Base-by-base conservation (phyloP, 2,797 vertebrate species). In the Acrossocheilus wenchowensis region DNA sequence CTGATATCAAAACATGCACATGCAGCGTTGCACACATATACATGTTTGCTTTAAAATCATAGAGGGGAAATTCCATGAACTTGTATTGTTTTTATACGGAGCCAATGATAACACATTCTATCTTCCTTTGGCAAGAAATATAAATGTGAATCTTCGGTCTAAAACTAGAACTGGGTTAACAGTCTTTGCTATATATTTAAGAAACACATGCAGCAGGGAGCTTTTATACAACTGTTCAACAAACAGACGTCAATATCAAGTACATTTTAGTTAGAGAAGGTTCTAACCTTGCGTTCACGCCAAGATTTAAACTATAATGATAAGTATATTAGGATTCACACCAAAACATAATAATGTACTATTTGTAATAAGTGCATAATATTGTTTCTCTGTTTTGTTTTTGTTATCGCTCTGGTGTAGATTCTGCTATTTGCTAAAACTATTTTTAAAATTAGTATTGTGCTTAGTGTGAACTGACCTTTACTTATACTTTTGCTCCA, bases 1-100 rank as follows among this genome's bases (percentile, higher is more conserved):
- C 72, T 84, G 26, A 75, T 57, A 34, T 30, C 71, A 80, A 80
- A 87, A 79, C 52, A 73, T 23, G 41, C 34, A 68, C 78, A n/a
- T 81, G 77, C 52, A 69, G 50, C 19, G 0, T 45, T 60, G 64
- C 39, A 36, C 34, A 36, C 34, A 36, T 36, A 36, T 4, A 36
- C 34, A 19, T 11, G 57, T 21, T 30, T 64, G 78, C 60, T 79
- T 79, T 45, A 30, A 62, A 64, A 45, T 79, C n/a, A 62, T 30
- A 12, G 4, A 19, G 39, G 78, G 9, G 78, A 79, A 64, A 45
- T 43, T 79, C 54, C 15, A 30, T 64, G 23, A 45, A 62, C 26
- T 19, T 39, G 21, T 41, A 26, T 78, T 26, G 21, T 60, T 60
- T 79, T 62, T 45, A 43, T 79, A 30, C 1, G 1, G n/a, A 30